Percentiles rank a stretch among this genome's conserved stretches.
Conservation (phyloP, 2,113 vertebrate genomes). For the Pycnonotus jocosus region DNA sequence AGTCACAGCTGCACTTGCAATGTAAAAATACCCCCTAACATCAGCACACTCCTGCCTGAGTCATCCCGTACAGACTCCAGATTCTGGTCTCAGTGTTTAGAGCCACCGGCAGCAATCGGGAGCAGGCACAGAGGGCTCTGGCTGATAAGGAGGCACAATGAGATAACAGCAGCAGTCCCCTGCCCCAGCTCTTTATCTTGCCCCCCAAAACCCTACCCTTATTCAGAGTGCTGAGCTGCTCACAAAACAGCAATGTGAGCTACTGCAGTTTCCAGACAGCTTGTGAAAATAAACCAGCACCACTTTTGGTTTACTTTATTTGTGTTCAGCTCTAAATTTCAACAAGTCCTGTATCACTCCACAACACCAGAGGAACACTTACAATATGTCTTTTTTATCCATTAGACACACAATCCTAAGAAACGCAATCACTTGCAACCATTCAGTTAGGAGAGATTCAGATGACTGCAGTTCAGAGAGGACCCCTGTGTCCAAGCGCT, state of each 20-base stretch:
- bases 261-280: neutral
- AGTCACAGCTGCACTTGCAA: neutral
- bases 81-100: neutral
- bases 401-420: neutral
- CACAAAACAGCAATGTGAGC: neutral
- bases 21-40: neutral
- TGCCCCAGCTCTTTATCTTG: neutral
- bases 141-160: neutral
- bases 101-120: rapidly evolving
- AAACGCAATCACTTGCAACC: rapidly evolving
- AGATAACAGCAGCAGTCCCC: neutral
- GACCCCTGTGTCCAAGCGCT: neutral
- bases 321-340: neutral
- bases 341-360: neutral
- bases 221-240: neutral
- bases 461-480: neutral
- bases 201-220: neutral
- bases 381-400: neutral
- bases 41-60: neutral
- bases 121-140: neutral
- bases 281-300: neutral
- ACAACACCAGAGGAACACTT: neutral
- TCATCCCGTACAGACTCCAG: neutral
- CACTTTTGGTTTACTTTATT: neutral
- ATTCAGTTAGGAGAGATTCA: neutral